Base-by-base conservation (phyloP, 2,888 invertebrate genomes). In the Thyatira batis region DNA sequence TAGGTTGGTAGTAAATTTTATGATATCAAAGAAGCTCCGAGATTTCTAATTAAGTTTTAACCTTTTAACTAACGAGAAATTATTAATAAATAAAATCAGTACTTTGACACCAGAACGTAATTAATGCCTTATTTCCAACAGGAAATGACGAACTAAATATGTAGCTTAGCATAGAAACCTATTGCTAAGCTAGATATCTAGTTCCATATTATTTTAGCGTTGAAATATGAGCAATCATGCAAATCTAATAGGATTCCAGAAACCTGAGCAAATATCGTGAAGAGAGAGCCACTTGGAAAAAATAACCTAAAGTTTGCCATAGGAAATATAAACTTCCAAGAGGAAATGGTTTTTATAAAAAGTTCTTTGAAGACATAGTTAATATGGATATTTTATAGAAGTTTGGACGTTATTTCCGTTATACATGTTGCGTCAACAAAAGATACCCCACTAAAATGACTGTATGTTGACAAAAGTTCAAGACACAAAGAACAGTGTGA, bases 71-170 rank as follows among this genome's bases (percentile, higher is more conserved):
- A 48, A 45, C n/a, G 46, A 52, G 9, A 51, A 48, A 52, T 49
- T 57, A 63, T 67, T 66, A 55, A 56, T 58, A 59, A 65, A 65
- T 61, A 59, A 54, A 63, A 66, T 62, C 54, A 56, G 59, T 61
- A 64, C 65, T 52, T 62, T 52, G 55, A 45, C 45, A 49, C 33
- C 56, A 61, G 58, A 55, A 54, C 51, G 52, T 67, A 61, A 65
- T 65, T 58, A 67, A 63, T 60, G 61, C 54, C 59, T 52, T 61
- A 61, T 63, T 33, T 56, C 64, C 63, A 45, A 53, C 54, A 62
- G 63, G 64, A 55, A 20, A 23, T n/a, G n/a, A n/a, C n/a, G n/a
- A n/a, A n/a, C n/a, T n/a, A n/a, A n/a, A n/a, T n/a, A n/a, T n/a
- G n/a, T n/a, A n/a, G n/a, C n/a, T n/a, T n/a, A n/a, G n/a, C n/a